Base-by-base conservation (phyloP, 2,888 invertebrate species). In the Aquatica leii region DNA sequence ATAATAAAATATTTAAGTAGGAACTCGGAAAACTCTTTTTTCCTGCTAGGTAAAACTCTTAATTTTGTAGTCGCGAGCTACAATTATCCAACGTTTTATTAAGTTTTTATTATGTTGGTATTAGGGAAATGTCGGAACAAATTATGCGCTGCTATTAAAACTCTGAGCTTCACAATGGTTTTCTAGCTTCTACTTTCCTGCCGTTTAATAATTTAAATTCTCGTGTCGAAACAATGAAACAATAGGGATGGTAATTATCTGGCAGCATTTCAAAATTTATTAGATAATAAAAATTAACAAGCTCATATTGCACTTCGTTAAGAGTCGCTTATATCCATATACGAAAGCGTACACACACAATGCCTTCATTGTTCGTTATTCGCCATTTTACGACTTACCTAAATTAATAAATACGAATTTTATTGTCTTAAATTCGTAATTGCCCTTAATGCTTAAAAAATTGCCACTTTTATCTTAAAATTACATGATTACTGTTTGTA, bases 231-330 rank as follows among this genome's bases (percentile, higher is more conserved):
- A 59, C 57, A 61, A 49, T 60, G 58, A 63, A 63, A 63, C 63
- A 59, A 63, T 54, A 31, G 52, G 54, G 55, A 41, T 49, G 61
- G 43, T 50, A 55, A 62, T 57, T 43, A 40, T 51, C 50, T 46
- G 21, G 54, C 58, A 55, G 57, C 59, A 54, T 64, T 64, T 49
- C 57, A 55, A 56, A 67, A 67, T 67, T 67, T 67, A 67, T 67
- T 67, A 67, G 60, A 60, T 63, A 67, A 64, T 67, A 64, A 67
- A 67, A 64, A 67, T 67, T 61, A 64, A 67, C 64, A 67, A 63
- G 61, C 63, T 59, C 60, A 60, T 64, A 67, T 67, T 60, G 52
- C 54, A 59, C 66, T 67, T 60, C 60, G 51, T 61, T 59, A 67
- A 58, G 52, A 48, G 58, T 48, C 53, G n/a, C n/a, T n/a, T n/a